Evolutionary conservation across 2,113 vertebrate species (phyloP), one percentile per base, ranked within the genome.

Genomic region (Labrus mixtus): DNA sequence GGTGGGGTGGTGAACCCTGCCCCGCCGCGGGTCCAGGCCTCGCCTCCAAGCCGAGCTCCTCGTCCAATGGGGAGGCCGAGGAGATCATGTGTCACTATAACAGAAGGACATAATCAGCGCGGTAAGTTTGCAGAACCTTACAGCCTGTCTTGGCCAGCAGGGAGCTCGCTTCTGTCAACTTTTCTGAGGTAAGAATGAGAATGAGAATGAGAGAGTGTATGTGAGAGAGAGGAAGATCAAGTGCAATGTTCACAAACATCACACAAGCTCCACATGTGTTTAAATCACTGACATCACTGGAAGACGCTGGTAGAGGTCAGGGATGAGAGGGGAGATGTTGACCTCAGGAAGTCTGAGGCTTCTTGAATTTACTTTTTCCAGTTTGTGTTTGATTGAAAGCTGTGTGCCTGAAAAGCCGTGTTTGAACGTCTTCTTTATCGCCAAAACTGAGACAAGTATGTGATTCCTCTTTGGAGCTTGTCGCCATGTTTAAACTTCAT

Each of bases 11-110:
- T 76, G 65, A 71, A 81, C 64, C 67, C 48, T 76, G 85, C 67
- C 74, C 85, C 37, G 2, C n/a, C 0, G 25, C 3, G 16, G 25
- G 17, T 53, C 1, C 46, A 15, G 36, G 78, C 67, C 82, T 91
- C 86, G 86, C 86, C 88, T 61, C 10, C 61, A 1, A 71, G 39
- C 33, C 48, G 17, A 13, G 20, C 17, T 19, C 72, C 53, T 55
- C 36, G 73, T 76, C 97, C 97, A 98, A 97, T 97, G 64, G 69
- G 93, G 86, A 85, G 55, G 78, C 79, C 13, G 68, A 74, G 70
- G 41, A 54, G 95, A 95, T 98, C 96, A 56, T 81, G 86, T 97
- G 94, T 97, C 96, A 94, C 94, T 98, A 98, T 97, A 98, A 98
- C 95, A 95, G 82, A 93, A 92, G 92, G 93, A 91, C 88, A 79